Base-by-base conservation (phyloP, 2,888 invertebrate species). In the Rugalucina vietnamica region DNA sequence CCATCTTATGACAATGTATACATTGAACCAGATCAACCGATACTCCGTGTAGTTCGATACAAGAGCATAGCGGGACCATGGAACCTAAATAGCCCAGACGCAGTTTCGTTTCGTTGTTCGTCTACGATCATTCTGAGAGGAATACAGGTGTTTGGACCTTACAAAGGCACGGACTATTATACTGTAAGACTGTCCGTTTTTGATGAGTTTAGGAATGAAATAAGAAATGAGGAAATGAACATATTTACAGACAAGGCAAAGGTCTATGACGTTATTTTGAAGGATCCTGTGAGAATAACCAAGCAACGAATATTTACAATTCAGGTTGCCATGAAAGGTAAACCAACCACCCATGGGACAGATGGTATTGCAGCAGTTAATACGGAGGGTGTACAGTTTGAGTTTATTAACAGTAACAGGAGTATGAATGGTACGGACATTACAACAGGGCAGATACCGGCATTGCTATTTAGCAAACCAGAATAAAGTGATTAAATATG, bases 351-450 rank as follows among this genome's bases (percentile, higher is more conserved):
- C 36, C 79, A 76, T 27, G 88, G 88, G 0, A 71, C 60, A 27
- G 76, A 80, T 29, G 88, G 88, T 10, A 72, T 54, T 14, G 49
- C 36, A 8, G 14, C 24, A 21, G 65, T 86, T 1, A 39, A 49
- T 0, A 54, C 73, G 18, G 82, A 81, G 4, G 86, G 80, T 18
- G 54, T 88, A 3, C 39, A 65, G 21, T 88, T 88, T 57, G 80
- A 84, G 49, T 88, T 88, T 65, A 60, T 79, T 8, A 74, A 86
- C 43, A 88, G 88, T 54, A 81, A 79, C 75, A 78, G 57, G n/a
- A 88, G 88, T 49, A 76, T 79, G 34, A 88, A 85, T 36, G 88
- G 86, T 4, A 88, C 88, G 8, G 88, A 84, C 34, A 73, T 84
- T 12, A 79, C 80, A 5, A 82, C 81, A 0, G 88, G 88, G 8